Conservation (phyloP, 2,113 vertebrate species). For the Salminus brasiliensis region DNA sequence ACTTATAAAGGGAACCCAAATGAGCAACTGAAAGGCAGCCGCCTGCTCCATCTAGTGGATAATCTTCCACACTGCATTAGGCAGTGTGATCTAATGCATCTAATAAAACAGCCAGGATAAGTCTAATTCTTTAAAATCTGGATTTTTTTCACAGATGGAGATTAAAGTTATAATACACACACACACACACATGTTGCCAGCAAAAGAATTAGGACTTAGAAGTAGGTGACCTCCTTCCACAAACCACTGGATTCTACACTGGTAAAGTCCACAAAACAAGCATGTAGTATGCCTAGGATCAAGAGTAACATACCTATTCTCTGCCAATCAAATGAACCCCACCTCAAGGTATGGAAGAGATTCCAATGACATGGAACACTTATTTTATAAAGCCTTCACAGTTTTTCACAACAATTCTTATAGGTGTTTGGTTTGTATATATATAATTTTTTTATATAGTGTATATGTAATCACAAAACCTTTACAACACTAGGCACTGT, state of each 20-base stretch:
- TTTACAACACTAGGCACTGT: background rate
- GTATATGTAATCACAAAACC: background rate
- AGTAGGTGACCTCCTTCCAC: background rate
- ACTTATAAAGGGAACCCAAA: background rate
- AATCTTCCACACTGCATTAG: background rate
- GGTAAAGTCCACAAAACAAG: background rate
- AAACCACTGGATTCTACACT: background rate
- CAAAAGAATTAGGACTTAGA: background rate
- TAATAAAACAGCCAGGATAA: background rate
- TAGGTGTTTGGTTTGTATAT: background rate
- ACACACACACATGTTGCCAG: background rate
- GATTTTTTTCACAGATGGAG: background rate
- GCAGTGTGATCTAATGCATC: background rate
- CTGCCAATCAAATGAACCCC: background rate
- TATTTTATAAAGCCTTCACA: background rate
- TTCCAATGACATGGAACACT: background rate
- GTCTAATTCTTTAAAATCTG: background rate
- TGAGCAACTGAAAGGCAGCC: background rate
- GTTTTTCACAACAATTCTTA: background rate
- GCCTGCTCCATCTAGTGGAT: slow-evolving; percentile 25
- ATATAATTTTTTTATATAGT: background rate
- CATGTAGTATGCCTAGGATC: background rate
- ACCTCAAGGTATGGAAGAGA: background rate
- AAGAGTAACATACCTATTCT: background rate
- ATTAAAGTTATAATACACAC: background rate